A percentile compares a stretch with the other conserved stretches of the same genome.
phyloP scores from a whole-genome alignment of 2,888 invertebrate species.

The Pomacea canaliculata region DNA sequence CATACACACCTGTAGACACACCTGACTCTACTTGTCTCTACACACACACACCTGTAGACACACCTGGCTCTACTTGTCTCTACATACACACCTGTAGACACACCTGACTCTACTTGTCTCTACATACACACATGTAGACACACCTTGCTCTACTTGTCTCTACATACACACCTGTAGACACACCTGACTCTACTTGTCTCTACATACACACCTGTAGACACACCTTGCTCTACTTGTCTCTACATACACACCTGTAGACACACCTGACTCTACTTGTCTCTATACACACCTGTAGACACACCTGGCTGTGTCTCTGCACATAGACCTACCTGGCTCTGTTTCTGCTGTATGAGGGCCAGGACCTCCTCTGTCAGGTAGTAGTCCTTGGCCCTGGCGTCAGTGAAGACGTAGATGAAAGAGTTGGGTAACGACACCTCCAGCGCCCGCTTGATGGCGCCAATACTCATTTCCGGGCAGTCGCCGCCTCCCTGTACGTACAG shows the following conservation, averaged over 20 bases:
- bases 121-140: conserved; percentile 4
- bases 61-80: not conserved
- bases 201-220: no score
- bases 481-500: conserved; percentile 78
- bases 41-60: not conserved
- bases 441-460: conserved; percentile 78
- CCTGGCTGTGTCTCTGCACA: no score
- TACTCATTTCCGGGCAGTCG: conserved; percentile 82
- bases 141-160: not conserved
- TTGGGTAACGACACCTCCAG: conserved; percentile 77
- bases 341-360: conserved; percentile 79
- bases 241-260: no score
- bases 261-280: no score
- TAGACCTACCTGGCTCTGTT: conserved; percentile 77
- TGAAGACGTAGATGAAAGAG: conserved; percentile 82
- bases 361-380: conserved; percentile 76
- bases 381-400: conserved; percentile 82
- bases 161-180: conserved; percentile 2
- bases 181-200: not conserved
- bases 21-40: not conserved
- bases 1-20: not conserved
- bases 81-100: conserved; percentile 4
- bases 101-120: not conserved
- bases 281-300: no score
- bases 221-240: no score